These are phyloP conservation scores for Liodrosophila aerea DNA, from an alignment of 2,888 invertebrate genomes.

Conservation along the genomic window DNA sequence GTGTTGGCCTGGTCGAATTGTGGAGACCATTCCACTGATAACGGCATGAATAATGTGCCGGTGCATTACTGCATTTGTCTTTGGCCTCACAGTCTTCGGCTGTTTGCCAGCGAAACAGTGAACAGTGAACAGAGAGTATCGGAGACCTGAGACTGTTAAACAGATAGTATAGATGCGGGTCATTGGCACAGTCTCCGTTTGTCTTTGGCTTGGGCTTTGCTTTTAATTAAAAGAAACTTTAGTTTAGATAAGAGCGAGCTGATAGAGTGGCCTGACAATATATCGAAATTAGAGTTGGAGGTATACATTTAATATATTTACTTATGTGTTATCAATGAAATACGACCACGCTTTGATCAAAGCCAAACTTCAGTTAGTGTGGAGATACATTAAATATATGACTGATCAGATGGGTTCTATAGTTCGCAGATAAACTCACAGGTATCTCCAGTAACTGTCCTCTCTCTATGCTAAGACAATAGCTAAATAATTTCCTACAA, in stretches of 20 bases:
- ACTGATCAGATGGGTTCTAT: slow-evolving; percentile 21
- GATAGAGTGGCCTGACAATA: slow-evolving; percentile 57
- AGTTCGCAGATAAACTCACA: too few species aligned
- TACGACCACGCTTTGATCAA: slow-evolving; percentile 48
- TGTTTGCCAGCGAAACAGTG: slow-evolving; percentile 15
- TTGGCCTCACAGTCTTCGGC: slow-evolving; percentile 41
- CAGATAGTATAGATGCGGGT: slow-evolving; percentile 67
- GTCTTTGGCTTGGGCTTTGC: slow-evolving; percentile 42
- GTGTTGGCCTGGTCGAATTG: slow-evolving; percentile 29
- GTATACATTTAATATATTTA: slow-evolving; percentile 48
- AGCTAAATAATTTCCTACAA: too few species aligned
- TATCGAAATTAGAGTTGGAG: slow-evolving; percentile 42
- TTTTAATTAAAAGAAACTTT: slow-evolving; percentile 77
- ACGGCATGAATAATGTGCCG: slow-evolving; percentile 76
- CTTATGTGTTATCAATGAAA: slow-evolving; percentile 66
- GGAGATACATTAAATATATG: slow-evolving; percentile 54
- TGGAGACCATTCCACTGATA: slow-evolving; percentile 66
- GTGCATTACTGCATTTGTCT: slow-evolving; percentile 75
- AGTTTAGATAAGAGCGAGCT: slow-evolving; percentile 65
- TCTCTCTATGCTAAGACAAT: too few species aligned
- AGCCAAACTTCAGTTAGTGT: slow-evolving; percentile 39
- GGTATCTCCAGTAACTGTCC: too few species aligned
- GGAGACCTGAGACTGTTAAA: slow-evolving; percentile 6
- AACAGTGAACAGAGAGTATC: background rate
- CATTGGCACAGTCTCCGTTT: slow-evolving; percentile 62